Evolutionary conservation across 2,113 vertebrate genomes (phyloP), one percentile per base, ranked within the genome.

Genomic region (Corythornis madagascariensis): DNA sequence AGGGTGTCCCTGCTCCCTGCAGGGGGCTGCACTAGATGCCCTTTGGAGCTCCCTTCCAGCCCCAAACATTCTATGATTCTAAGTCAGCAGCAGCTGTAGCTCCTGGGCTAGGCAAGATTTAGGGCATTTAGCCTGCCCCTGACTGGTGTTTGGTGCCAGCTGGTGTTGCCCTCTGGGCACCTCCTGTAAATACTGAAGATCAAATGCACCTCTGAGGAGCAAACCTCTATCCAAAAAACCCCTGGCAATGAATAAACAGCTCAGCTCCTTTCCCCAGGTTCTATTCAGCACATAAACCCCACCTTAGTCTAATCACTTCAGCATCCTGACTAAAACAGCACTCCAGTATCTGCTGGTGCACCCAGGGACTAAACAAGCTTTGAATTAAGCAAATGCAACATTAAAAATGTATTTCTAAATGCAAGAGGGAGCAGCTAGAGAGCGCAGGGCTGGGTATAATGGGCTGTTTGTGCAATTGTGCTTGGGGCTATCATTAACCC

Each of bases 361-460:
- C 64, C 59, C 72, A 22, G 57, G 79, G 82, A 88, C 22, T 18
- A 83, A 74, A 26, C 26, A 43, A 50, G 59, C 56, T 83, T 45
- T 74, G 79, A 90, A 78, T 90, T 77, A 83, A 88, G 65, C 69
- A 75, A 94, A 90, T 15, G 13, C 45, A 71, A 75, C 60, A 94
- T 95, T 92, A 93, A 88, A 89, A 93, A 88, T 86, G 83, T n/a
- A 86, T 95, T 91, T 71, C 43, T 88, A 76, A 90, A 57, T 29
- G 48, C 86, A 69, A 56, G 48, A 64, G 57, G 9, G 35, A 80
- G 70, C 47, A 52, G 63, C 14, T 1, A 59, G 33, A 20, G 10
- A 71, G 77, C 12, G 0, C 56, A 52, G 52, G 50, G 73, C 61
- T 7, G 13, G 9, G 14, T 31, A 35, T 75, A 84, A 84, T 29